phyloP scores from a whole-genome alignment of 2,797 vertebrate species.

The Paratrypauchen microcephalus region DNA sequence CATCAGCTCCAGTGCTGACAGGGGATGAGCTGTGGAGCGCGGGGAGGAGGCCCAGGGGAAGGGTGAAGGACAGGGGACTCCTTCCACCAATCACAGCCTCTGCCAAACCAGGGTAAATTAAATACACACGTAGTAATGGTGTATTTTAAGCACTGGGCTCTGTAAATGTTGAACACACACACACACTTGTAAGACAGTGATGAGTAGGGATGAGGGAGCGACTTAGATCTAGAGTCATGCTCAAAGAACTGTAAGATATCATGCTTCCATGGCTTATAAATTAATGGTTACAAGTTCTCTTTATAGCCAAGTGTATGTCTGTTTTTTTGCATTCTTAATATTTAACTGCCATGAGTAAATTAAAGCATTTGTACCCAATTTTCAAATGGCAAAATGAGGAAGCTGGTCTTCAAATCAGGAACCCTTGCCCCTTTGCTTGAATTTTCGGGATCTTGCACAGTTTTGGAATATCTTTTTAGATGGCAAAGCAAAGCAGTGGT shows the following conservation, averaged over 20 bases:
- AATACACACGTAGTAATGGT: conserved; percentile 25
- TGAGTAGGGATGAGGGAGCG: conserved; percentile 4
- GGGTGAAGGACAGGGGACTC: conserved; percentile 59
- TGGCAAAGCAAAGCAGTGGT: no score
- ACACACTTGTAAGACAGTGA: not conserved
- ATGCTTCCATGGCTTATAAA: not conserved
- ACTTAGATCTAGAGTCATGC: not conserved
- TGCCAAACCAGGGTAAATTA: conserved; percentile 37
- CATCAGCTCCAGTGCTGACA: conserved; percentile 70
- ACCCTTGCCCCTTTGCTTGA: not conserved
- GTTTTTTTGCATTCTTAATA: not conserved
- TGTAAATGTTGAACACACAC: conserved; percentile 8
- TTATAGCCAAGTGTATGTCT: not conserved
- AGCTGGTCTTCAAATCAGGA: not conserved
- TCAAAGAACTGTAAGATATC: not conserved
- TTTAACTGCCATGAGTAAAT: not conserved
- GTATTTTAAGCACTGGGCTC: conserved; percentile 20
- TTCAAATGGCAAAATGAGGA: not conserved
- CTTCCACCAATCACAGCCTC: conserved; percentile 28
- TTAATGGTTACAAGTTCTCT: not conserved
- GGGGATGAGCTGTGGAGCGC: conserved; percentile 54
- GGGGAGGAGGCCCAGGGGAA: conserved; percentile 23
- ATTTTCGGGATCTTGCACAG: not conserved
- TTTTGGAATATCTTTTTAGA: no score
- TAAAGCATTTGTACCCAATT: not conserved